Evolutionary conservation across 2,113 vertebrate species (phyloP), one percentile per base, ranked within the genome.

Genomic region (Tupaia tana): DNA sequence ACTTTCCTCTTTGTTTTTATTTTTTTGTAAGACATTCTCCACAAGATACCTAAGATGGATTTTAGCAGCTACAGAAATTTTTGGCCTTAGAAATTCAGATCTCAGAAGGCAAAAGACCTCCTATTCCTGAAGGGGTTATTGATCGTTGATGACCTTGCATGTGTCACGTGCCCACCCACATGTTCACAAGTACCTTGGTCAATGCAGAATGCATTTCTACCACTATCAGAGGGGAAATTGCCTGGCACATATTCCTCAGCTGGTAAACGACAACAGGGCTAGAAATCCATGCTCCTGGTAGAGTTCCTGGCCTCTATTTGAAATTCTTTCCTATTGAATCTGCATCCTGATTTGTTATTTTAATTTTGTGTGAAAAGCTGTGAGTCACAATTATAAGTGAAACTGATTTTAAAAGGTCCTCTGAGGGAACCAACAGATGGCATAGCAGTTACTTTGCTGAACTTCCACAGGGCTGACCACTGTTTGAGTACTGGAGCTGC

Each of bases 321-420:
- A 81, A 56, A 7, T 10, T 11, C 19, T 43, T 93, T 83, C 74
- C 15, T 29, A 1, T 20, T 74, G 84, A 89, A 87, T 43, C 59
- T 31, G 4, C 24, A 71, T 89, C 22, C 64, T 94, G 12, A 2
- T 82, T 90, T 24, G 4, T 70, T 88, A 75, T 43, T 86, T 89
- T 73, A 89, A 70, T 83, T 97, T 91, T 86, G 43, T 91, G 59
- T 86, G 59, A 61, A 61, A 93, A 94, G 12, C 25, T 31, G 14
- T 71, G 61, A 31, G 71, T 9, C 61, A 77, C 4, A 16, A 20
- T 93, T 96, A 75, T 73, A 91, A 66, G 27, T 81, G 63, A 92
- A 96, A 86, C 16, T 34, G 85, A 24, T 70, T 70, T 31, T 67
- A 56, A 25, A 88, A 71, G 9, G 6, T 9, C 29, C 29, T 69